phyloP scores from a whole-genome alignment of 1,140 invertebrate species.

The Bicyclus anynana region DNA sequence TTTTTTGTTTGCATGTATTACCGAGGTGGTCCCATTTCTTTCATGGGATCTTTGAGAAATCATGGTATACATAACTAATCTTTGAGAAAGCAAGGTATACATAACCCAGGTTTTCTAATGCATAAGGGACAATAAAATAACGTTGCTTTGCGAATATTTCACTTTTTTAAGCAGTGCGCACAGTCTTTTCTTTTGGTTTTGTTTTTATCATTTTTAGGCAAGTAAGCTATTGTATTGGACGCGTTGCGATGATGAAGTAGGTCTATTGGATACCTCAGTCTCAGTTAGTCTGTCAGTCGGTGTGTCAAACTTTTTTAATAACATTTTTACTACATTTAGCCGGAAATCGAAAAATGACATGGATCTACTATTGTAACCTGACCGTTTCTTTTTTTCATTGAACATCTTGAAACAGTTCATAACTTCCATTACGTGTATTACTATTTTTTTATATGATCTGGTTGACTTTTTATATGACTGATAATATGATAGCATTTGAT shows the following conservation, averaged over 20 bases:
- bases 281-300: neutral
- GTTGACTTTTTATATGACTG: neutral
- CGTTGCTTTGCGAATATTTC: no score
- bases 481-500: neutral
- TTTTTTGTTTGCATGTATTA: no score
- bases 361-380: neutral
- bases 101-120: no score
- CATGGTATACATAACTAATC: no score
- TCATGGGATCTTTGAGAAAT: no score
- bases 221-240: neutral
- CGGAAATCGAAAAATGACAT: neutral
- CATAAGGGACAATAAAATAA: no score
- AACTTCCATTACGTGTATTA: neutral
- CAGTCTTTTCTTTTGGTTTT: neutral
- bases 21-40: no score
- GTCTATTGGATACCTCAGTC: neutral
- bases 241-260: neutral
- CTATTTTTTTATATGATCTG: neutral
- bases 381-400: neutral
- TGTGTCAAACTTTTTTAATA: neutral
- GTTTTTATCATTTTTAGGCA: neutral
- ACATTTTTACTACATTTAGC: neutral
- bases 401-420: neutral
- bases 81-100: no score
- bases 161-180: neutral